A percentile compares a stretch with the other conserved stretches of the same genome.
phyloP scores from a whole-genome alignment of 2,888 invertebrate genomes.

The Auanema sp. region DNA sequence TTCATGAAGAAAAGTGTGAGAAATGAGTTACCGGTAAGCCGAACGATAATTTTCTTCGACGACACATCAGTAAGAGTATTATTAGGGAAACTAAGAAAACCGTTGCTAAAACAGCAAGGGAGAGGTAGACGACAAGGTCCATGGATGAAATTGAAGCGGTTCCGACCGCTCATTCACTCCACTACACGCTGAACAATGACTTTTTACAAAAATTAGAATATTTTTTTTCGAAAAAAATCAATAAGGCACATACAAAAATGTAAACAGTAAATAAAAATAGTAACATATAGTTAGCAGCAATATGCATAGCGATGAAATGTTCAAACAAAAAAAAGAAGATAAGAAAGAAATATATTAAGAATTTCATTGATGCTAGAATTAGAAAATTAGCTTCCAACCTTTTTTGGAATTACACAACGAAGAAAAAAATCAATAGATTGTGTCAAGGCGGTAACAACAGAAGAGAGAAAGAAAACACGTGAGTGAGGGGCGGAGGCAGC shows the following conservation, averaged over 20 bases:
- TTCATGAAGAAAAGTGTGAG: neutral
- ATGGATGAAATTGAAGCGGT: constrained; percentile 65
- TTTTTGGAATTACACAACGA: too few species aligned
- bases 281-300: constrained; percentile 14
- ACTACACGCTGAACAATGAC: constrained; percentile 13
- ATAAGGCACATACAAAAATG: too few species aligned
- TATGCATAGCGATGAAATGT: constrained; percentile 3
- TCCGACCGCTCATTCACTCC: constrained; percentile 19
- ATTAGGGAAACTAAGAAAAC: constrained; percentile 75
- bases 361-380: too few species aligned
- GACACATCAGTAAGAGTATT: constrained; percentile 70
- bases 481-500: too few species aligned
- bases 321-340: too few species aligned
- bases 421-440: constrained; percentile 5
- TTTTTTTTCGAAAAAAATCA: constrained; percentile 22
- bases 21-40: neutral
- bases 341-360: too few species aligned
- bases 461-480: neutral
- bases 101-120: constrained; percentile 73
- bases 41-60: constrained; percentile 26
- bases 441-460: constrained; percentile 7
- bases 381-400: too few species aligned
- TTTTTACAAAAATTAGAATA: constrained; percentile 20
- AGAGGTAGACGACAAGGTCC: constrained; percentile 75
- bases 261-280: constrained; percentile 13